These are phyloP conservation scores for Chesias legatella DNA, from an alignment of 2,888 invertebrate species.

Conservation along the genomic window DNA sequence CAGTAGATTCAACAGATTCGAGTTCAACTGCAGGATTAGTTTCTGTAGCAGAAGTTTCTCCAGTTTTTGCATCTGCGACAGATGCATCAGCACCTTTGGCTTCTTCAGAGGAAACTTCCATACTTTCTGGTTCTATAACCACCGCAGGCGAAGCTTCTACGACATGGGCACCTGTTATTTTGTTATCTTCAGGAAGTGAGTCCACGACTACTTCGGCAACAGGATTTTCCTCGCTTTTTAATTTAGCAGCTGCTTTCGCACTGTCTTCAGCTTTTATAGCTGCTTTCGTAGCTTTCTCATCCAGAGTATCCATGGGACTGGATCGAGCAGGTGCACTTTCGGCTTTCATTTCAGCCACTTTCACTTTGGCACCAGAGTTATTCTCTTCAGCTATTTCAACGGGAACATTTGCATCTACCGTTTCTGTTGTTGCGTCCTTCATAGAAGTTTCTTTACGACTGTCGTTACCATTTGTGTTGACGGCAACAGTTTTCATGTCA, in stretches of 20 bases:
- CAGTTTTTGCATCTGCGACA: too few species aligned
- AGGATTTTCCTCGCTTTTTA: not conserved
- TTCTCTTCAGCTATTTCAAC: conserved; percentile 1
- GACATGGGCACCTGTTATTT: conserved; percentile 6
- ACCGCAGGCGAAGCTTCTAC: conserved; percentile 19
- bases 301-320: too few species aligned
- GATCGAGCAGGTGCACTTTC: too few species aligned
- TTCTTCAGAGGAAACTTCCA: conserved; percentile 49
- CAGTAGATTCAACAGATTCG: too few species aligned
- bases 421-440: conserved; percentile 13
- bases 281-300: conserved; percentile 22
- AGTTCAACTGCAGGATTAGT: too few species aligned
- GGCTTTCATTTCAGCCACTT: too few species aligned
- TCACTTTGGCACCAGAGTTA: not conserved
- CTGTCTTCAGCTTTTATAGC: conserved; percentile 14
- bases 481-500: not conserved
- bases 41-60: too few species aligned
- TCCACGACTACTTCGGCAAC: not conserved
- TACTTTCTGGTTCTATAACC: conserved; percentile 43
- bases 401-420: conserved; percentile 1
- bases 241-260: not conserved
- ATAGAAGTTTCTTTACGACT: too few species aligned
- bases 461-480: not conserved
- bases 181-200: not conserved
- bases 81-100: conserved; percentile 19